A percentile compares a stretch with the other conserved stretches of the same genome.
Conservation (phyloP, 2,888 invertebrate genomes). For the Sphinx pinastri region DNA sequence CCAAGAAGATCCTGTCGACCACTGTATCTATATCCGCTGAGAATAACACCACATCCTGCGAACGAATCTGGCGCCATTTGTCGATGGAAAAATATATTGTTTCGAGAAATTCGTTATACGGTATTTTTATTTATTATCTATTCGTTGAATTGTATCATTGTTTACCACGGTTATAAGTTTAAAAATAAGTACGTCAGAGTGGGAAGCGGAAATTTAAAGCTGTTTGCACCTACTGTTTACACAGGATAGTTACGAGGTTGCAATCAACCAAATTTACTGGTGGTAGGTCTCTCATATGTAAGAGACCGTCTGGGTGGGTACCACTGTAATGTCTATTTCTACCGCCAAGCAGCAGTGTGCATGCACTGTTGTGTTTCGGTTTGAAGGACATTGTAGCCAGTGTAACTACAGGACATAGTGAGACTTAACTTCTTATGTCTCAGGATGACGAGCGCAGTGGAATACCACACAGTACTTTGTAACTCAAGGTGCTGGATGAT, state of each 20-base stretch:
- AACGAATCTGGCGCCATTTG: conserved; percentile 13
- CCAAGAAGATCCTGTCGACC: conserved; percentile 28
- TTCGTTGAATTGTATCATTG: conserved; percentile 10
- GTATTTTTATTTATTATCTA: not conserved
- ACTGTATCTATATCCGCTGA: conserved; percentile 27
- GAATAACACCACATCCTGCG: conserved; percentile 14
- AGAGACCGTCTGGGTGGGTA: no score
- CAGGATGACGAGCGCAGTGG: no score
- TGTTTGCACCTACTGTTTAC: not conserved
- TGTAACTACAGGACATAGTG: no score
- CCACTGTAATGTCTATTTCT: no score
- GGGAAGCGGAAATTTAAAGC: not conserved
- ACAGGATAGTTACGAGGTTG: not conserved
- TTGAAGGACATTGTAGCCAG: no score
- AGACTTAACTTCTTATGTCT: no score
- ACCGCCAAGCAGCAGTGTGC: no score
- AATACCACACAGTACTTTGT: no score
- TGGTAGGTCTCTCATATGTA: no score
- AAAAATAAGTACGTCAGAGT: not conserved
- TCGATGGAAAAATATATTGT: conserved; percentile 10
- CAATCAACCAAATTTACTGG: no score
- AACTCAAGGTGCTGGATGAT: no score
- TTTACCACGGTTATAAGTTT: not conserved
- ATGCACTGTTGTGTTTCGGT: no score
- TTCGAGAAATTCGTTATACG: not conserved